These are phyloP conservation scores for Irena cyanogastra DNA, from an alignment of 2,113 vertebrate species.

Conservation along the genomic window DNA sequence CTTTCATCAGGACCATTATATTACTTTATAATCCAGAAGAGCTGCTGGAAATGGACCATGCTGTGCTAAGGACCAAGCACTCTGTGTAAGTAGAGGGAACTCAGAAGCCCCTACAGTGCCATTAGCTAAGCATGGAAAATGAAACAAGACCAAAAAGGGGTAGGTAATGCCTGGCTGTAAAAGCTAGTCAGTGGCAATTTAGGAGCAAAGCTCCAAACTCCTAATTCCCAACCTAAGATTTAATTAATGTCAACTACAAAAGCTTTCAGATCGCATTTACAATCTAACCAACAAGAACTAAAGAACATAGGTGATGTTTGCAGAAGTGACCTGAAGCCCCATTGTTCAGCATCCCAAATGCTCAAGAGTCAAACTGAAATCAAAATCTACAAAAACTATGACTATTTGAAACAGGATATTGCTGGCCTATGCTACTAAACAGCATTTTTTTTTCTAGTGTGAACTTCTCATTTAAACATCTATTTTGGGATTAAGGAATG, in stretches of 20 bases:
- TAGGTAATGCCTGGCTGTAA: neutral
- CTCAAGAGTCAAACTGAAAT: neutral
- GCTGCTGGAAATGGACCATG: neutral
- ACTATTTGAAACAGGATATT: neutral
- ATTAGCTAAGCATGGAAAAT: neutral
- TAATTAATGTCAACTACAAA: neutral
- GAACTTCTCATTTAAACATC: neutral
- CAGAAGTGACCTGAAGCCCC: neutral
- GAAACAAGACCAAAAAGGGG: neutral
- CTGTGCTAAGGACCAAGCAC: neutral
- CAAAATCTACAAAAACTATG: neutral
- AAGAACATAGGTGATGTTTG: accelerated
- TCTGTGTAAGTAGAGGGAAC: neutral
- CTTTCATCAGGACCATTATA: neutral
- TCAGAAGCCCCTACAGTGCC: neutral
- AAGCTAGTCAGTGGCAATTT: neutral
- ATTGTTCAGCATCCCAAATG: neutral
- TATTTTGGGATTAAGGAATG: neutral
- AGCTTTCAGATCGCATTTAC: neutral
- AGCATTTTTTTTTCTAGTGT: neutral
- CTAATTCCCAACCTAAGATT: neutral
- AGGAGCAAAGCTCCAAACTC: neutral
- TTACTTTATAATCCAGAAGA: neutral
- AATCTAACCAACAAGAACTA: neutral
- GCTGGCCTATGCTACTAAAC: neutral